Conservation (phyloP, 23 tunicate genomes). For the Aplidium turbinatum region DNA sequence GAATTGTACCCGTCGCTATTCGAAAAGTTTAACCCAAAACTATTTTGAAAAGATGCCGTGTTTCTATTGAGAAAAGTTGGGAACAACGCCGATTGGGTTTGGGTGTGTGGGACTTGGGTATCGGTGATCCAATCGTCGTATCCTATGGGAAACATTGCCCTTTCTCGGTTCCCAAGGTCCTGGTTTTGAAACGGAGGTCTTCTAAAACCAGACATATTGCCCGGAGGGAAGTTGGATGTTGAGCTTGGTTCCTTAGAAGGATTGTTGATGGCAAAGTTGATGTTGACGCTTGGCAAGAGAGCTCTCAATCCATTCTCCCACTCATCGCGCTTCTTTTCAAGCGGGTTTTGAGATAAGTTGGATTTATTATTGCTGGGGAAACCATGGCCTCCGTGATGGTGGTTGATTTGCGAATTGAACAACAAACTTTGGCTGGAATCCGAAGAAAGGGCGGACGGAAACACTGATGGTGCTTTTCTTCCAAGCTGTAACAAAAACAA, state of each 20-base stretch:
- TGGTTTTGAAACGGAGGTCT: too few species aligned
- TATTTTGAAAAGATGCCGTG: slow-evolving; percentile 13
- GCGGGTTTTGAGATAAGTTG: not conserved
- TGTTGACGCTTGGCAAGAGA: slow-evolving; percentile 84
- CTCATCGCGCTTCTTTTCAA: slow-evolving; percentile 28
- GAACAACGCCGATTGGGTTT: slow-evolving; percentile 18
- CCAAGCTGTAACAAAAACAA: slow-evolving; percentile 24
- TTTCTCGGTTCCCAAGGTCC: too few species aligned
- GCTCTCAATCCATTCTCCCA: slow-evolving; percentile 84
- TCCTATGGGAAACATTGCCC: too few species aligned
- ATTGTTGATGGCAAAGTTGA: slow-evolving; percentile 72
- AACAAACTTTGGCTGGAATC: not conserved
- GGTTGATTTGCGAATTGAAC: too few species aligned
- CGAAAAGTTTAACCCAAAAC: slow-evolving; percentile 15
- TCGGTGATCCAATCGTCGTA: too few species aligned
- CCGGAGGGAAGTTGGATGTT: too few species aligned
- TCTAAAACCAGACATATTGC: too few species aligned
- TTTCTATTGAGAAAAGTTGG: not conserved
- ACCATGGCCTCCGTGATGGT: too few species aligned
- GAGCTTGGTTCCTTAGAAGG: too few species aligned
- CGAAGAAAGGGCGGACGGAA: not conserved
- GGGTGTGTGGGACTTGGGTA: too few species aligned
- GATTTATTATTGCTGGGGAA: too few species aligned
- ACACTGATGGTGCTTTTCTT: slow-evolving; percentile 7
- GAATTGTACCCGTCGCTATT: slow-evolving; percentile 35